These are phyloP conservation scores for Diaperis boleti DNA, from an alignment of 2,888 invertebrate genomes.

Conservation along the genomic window DNA sequence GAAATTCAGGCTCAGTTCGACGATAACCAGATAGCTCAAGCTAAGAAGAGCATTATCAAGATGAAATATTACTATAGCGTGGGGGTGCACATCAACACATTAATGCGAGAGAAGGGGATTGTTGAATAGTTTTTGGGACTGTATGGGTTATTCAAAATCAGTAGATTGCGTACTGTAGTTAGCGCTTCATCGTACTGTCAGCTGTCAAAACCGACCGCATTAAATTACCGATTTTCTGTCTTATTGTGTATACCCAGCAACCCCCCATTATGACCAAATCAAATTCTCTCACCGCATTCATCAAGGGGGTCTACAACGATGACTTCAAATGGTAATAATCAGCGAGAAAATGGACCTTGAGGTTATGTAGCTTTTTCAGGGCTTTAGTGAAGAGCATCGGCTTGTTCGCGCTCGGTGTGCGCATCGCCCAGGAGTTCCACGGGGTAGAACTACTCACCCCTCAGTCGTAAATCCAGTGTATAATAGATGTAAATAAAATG, in stretches of 20 bases:
- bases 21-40: constrained; percentile 72
- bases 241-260: no score
- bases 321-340: constrained; percentile 41
- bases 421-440: constrained; percentile 82
- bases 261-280: constrained; percentile 21
- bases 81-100: constrained; percentile 79
- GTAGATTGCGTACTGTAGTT: constrained; percentile 23
- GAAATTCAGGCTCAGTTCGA: constrained; percentile 76
- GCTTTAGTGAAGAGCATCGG: constrained; percentile 40
- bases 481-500: constrained; percentile 30
- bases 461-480: constrained; percentile 25
- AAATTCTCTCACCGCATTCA: constrained; percentile 34
- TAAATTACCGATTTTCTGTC: constrained; percentile 9
- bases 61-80: constrained; percentile 91
- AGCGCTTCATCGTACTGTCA: constrained; percentile 7
- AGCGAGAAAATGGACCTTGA: constrained; percentile 2
- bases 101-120: constrained; percentile 72
- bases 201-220: not conserved
- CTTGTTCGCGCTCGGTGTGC: constrained; percentile 74
- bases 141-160: not conserved
- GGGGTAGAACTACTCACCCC: constrained; percentile 71
- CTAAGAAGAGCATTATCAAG: constrained; percentile 75
- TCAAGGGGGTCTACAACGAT: constrained; percentile 37
- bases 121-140: constrained; percentile 60
- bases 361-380: constrained; percentile 41